Evolutionary conservation across 1,140 invertebrate species (phyloP).

Genomic region (Eumaeus atala): DNA sequence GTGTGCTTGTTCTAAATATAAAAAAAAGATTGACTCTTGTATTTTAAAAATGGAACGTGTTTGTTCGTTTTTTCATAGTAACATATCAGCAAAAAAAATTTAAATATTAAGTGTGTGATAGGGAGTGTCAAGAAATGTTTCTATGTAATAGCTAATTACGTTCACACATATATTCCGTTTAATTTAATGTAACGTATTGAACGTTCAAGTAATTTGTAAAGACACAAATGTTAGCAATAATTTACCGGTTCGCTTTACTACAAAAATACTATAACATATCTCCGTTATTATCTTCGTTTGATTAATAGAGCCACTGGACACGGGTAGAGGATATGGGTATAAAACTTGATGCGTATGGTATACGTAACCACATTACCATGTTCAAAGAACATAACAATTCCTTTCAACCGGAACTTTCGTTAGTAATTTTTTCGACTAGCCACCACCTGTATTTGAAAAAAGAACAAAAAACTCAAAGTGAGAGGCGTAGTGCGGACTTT

Average conservation of each 20-base stretch:
- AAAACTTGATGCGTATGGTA: neutral
- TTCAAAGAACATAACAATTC: neutral
- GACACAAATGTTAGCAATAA: slow-evolving; percentile 2
- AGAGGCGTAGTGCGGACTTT: slow-evolving; percentile 32
- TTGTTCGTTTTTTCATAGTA: too few species aligned
- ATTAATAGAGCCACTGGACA: slow-evolving; percentile 3
- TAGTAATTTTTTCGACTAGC: slow-evolving; percentile 12
- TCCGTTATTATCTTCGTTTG: slow-evolving; percentile 4
- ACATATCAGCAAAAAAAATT: too few species aligned
- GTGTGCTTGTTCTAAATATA: too few species aligned
- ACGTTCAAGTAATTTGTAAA: neutral
- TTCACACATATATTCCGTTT: slow-evolving; percentile 5
- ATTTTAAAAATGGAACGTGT: too few species aligned
- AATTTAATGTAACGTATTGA: too few species aligned
- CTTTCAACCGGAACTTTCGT: slow-evolving; percentile 13
- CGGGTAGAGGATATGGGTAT: neutral
- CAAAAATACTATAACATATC: slow-evolving; percentile 8
- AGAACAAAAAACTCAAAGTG: slow-evolving; percentile 36
- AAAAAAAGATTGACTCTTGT: too few species aligned
- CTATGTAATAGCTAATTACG: too few species aligned
- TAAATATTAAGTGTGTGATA: too few species aligned
- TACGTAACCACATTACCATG: slow-evolving; percentile 1
- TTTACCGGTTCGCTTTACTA: slow-evolving; percentile 8
- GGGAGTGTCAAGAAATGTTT: too few species aligned
- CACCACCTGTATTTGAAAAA: slow-evolving; percentile 29